Base-by-base conservation (phyloP, 2,113 vertebrate species). In the Percina caprodes region DNA sequence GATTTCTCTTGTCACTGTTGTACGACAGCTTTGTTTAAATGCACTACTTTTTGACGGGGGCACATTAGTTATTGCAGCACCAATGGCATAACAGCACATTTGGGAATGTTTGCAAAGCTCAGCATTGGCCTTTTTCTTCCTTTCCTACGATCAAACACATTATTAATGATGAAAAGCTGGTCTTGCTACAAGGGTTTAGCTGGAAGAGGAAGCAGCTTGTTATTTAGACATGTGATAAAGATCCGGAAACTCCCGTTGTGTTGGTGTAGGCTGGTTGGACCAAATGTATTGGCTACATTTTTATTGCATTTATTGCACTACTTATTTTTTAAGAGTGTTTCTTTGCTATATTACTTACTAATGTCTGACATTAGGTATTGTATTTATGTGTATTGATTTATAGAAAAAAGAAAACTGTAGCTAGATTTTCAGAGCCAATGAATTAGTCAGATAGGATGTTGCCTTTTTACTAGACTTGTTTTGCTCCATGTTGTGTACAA, bases 281-380 rank as follows among this genome's bases (percentile, higher is more conserved):
- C 94, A 93, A 94, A 93, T 87, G 42, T 89, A 74, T 80, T 59
- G 49, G 66, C 67, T 80, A 63, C 52, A 21, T 69, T 81, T 85
- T 69, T 74, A n/a, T 82, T 77, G 79, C 86, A 90, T 89, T 86
- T 85, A 82, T 93, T 93, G 89, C 88, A 91, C 86, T 92, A 80
- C 72, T 80, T 80, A 51, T 65, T 73, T 56, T 80, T 66, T 62
- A 68, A 54, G 81, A 59, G 5, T 54, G 13, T 63, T 80, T 49
- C 2, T 42, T 45, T 60, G 16, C 46, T 73, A 49, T 74, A 72
- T 89, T 74, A 55, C 35, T 49, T 86, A 59, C 80, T 68, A 58
- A 63, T n/a, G 18, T 83, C 69, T 92, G 80, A 80, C 74, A 83
- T 48, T 77, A 84, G 80, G 6, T 88, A 77, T 79, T 83, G 60